Percentiles rank a stretch among this genome's conserved stretches.
phyloP scores from a whole-genome alignment of 1,140 invertebrate genomes.

The Neodiprion virginianus region DNA sequence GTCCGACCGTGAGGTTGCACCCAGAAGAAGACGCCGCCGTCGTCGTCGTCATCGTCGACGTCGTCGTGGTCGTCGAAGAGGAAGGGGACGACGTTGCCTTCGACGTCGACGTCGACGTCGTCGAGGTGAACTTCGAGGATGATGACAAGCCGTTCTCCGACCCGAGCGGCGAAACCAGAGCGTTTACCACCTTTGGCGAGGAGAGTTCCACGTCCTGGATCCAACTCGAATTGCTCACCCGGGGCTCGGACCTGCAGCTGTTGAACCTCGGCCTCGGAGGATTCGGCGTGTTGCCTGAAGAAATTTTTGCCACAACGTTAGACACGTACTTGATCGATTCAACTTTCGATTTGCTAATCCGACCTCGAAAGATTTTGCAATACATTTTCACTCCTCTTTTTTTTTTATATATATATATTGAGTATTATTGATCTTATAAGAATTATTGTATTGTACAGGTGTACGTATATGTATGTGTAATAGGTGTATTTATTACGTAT shows the following conservation, averaged over 20 bases:
- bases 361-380: too few relatives aligned
- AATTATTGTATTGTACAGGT: too few relatives aligned
- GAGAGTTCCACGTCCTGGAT: slow-evolving; percentile 37
- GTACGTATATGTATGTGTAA: too few relatives aligned
- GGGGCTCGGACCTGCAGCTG: slow-evolving; percentile 60
- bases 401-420: too few relatives aligned
- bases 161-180: slow-evolving; percentile 19
- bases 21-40: slow-evolving; percentile 17
- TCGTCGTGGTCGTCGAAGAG: slow-evolving; percentile 11
- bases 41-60: background rate
- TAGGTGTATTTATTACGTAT: too few relatives aligned
- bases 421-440: too few relatives aligned
- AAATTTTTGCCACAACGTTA: slow-evolving; percentile 3
- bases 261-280: slow-evolving; percentile 61
- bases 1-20: background rate
- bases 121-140: slow-evolving; percentile 10
- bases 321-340: too few relatives aligned
- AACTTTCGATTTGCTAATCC: too few relatives aligned
- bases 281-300: slow-evolving; percentile 57
- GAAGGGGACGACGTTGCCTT: background rate
- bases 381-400: too few relatives aligned
- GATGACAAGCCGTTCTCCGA: slow-evolving; percentile 26
- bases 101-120: background rate
- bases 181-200: background rate
- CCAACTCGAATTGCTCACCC: slow-evolving; percentile 41